A percentile compares a stretch with the other conserved stretches of the same genome.
Evolutionary conservation across 2,113 vertebrate genomes (phyloP).

Genomic region (Poeciliopsis turrubarensis): DNA sequence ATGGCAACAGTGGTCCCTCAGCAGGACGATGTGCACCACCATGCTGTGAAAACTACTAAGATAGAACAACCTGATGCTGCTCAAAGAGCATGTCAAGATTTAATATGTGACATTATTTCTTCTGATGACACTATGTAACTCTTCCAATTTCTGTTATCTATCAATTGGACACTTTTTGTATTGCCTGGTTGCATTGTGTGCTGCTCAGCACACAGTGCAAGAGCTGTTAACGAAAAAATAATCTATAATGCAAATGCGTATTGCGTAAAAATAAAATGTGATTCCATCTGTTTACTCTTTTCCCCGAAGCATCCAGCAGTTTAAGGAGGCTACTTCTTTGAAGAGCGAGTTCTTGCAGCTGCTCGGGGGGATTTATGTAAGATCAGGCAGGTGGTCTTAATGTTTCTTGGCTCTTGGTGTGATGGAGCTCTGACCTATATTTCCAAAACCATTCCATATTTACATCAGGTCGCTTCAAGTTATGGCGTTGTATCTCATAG

Average conservation of each 20-base stretch:
- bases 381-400: conserved; percentile 7
- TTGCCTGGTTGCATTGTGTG: too few relatives aligned
- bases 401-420: neutral
- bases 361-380: neutral
- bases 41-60: neutral
- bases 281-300: too few relatives aligned
- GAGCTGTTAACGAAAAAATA: too few relatives aligned
- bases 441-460: neutral
- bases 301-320: too few relatives aligned
- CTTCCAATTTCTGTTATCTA: neutral
- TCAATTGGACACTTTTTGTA: neutral
- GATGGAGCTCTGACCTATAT: neutral
- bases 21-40: neutral
- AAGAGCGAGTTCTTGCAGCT: neutral
- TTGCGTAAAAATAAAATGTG: too few relatives aligned
- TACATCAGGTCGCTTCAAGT: neutral
- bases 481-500: neutral
- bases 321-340: neutral
- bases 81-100: neutral
- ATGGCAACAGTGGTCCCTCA: neutral
- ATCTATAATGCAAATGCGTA: too few relatives aligned
- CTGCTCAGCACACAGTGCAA: too few relatives aligned
- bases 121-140: neutral
- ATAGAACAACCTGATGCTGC: neutral
- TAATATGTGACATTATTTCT: neutral